These are phyloP conservation scores for Dascillus cervinus DNA, from an alignment of 2,888 invertebrate species.

Conservation along the genomic window DNA sequence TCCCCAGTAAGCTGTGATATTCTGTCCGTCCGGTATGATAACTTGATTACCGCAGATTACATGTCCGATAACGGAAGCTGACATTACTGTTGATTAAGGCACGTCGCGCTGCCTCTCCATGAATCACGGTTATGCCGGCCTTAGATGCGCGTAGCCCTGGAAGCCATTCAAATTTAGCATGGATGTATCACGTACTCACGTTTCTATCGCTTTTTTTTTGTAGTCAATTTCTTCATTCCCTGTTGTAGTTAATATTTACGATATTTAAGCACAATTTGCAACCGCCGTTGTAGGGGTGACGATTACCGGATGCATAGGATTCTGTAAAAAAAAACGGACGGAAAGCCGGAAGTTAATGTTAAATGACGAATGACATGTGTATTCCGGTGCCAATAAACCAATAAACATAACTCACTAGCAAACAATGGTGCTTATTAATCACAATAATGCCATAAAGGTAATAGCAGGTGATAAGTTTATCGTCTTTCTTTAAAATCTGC, in stretches of 20 bases:
- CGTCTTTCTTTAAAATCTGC: no score
- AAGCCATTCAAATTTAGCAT: no score
- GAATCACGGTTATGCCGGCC: constrained; percentile 14
- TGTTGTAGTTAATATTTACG: no score
- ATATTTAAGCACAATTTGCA: no score
- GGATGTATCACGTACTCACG: no score
- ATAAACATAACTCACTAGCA: constrained; percentile 4
- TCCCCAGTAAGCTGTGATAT: constrained; percentile 8
- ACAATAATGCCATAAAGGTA: no score
- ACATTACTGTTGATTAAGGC: constrained; percentile 23
- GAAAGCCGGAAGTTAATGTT: background rate
- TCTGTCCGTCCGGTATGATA: constrained; percentile 19
- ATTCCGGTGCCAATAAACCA: constrained; percentile 9
- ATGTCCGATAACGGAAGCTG: constrained; percentile 23
- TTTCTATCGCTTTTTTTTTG: no score
- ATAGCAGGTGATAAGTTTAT: no score
- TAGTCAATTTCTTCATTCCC: no score
- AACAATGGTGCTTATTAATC: background rate
- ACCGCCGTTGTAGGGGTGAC: background rate
- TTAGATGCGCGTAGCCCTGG: no score
- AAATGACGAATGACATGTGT: background rate
- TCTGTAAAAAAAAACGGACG: no score
- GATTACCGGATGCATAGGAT: background rate
- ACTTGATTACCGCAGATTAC: constrained; percentile 23
- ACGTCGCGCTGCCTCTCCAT: constrained; percentile 16